Evolutionary conservation across 2,888 invertebrate species (phyloP).

Genomic region (Pedicia rivosa): DNA sequence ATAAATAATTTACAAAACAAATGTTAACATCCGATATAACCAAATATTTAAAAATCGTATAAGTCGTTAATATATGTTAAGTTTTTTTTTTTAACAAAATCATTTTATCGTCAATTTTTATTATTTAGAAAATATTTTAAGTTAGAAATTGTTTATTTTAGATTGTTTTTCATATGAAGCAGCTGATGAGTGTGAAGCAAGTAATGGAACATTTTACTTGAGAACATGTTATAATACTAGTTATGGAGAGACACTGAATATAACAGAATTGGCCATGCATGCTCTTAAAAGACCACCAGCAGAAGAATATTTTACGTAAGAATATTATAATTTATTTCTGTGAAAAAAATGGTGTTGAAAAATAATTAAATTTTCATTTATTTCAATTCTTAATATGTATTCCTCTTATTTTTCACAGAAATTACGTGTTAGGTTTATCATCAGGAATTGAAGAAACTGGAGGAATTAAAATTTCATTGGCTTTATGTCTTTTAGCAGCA

Average conservation of each 20-base stretch:
- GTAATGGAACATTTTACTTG: conserved; percentile 47
- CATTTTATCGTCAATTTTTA: too few species aligned
- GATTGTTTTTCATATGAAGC: conserved; percentile 53
- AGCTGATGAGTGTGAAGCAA: conserved; percentile 40
- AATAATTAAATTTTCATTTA: neutral
- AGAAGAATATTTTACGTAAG: conserved; percentile 58
- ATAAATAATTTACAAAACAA: too few species aligned
- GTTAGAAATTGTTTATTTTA: too few species aligned
- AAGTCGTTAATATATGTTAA: too few species aligned
- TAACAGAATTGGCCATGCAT: conserved; percentile 36
- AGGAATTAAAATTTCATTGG: conserved; percentile 48
- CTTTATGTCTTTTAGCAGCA: conserved; percentile 54
- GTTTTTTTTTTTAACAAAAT: too few species aligned
- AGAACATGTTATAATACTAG: conserved; percentile 43
- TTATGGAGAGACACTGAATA: conserved; percentile 36
- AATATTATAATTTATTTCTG: conserved; percentile 7
- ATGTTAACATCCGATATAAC: too few species aligned
- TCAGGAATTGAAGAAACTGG: conserved; percentile 57
- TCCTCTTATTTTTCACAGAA: conserved; percentile 24
- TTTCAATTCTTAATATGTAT: neutral
- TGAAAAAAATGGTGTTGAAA: too few species aligned
- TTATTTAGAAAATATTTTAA: too few species aligned
- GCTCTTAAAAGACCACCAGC: conserved; percentile 47
- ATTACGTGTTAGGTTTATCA: conserved; percentile 38
- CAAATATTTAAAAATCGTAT: too few species aligned